Evolutionary conservation across 2,797 vertebrate genomes (phyloP).

Genomic region (Propithecus perrieri): DNA sequence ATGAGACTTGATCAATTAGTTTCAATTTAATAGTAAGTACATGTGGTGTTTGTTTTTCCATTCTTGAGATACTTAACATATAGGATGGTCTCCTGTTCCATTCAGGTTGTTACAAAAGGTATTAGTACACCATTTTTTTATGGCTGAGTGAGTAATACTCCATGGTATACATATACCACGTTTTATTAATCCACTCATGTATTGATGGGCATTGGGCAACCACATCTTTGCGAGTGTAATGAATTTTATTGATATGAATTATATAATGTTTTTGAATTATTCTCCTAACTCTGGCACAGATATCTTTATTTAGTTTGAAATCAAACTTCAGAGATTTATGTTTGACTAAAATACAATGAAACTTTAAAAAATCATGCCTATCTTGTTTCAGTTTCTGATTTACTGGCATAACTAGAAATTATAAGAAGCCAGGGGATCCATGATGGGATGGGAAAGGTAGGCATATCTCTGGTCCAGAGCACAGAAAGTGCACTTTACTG

Average conservation of each 20-base stretch:
- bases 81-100: too few relatives aligned
- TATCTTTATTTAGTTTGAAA: slow-evolving; percentile 18
- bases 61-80: too few relatives aligned
- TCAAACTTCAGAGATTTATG: neutral
- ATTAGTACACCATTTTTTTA: too few relatives aligned
- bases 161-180: too few relatives aligned
- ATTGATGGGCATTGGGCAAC: too few relatives aligned
- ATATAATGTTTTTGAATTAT: neutral
- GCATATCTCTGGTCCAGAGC: neutral
- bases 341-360: slow-evolving; percentile 8
- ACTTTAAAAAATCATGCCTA: neutral
- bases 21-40: too few relatives aligned
- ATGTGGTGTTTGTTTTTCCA: too few relatives aligned
- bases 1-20: too few relatives aligned
- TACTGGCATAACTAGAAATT: neutral
- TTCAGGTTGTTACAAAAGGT: too few relatives aligned
- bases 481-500: neutral
- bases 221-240: neutral
- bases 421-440: neutral
- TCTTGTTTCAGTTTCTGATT: neutral
- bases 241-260: neutral
- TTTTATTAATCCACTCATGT: too few relatives aligned
- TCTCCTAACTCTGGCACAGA: neutral
- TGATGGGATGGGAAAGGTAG: neutral
- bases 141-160: too few relatives aligned